Evolutionary conservation across 2,797 vertebrate species (phyloP).

Genomic region (Melanotaenia maccullochi): DNA sequence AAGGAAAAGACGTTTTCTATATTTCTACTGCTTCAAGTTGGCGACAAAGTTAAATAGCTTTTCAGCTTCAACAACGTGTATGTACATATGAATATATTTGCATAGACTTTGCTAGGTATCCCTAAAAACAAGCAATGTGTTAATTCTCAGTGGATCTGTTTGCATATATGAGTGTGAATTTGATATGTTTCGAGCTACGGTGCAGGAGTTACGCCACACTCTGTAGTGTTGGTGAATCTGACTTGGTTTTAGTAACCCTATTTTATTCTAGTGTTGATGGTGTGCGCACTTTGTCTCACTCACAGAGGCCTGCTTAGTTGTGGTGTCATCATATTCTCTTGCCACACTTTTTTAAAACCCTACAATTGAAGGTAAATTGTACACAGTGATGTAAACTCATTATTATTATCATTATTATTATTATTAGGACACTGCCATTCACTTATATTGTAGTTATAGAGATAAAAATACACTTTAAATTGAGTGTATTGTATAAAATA

Average conservation of each 20-base stretch:
- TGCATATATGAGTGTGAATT: constrained; percentile 84
- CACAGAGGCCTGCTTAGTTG: constrained; percentile 78
- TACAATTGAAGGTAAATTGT: constrained; percentile 59
- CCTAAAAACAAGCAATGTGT: constrained; percentile 86
- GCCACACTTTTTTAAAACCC: constrained; percentile 57
- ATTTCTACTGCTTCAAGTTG: constrained; percentile 81
- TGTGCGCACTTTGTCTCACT: constrained; percentile 78
- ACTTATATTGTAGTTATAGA: constrained; percentile 54
- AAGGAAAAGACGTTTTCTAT: constrained; percentile 79
- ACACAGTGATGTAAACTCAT: constrained; percentile 49
- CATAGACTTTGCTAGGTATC: constrained; percentile 87
- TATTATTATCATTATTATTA: constrained; percentile 25
- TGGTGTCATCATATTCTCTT: constrained; percentile 76
- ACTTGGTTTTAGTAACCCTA: constrained; percentile 75
- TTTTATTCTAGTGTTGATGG: constrained; percentile 80
- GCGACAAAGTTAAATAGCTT: constrained; percentile 78
- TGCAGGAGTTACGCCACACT: constrained; percentile 65
- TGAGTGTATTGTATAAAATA: constrained; percentile 36
- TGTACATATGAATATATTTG: constrained; percentile 86
- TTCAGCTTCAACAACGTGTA: constrained; percentile 76
- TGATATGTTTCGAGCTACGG: constrained; percentile 73
- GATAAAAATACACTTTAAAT: constrained; percentile 52
- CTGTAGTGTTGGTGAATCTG: constrained; percentile 61
- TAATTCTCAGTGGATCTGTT: constrained; percentile 87
- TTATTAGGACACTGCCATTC: constrained; percentile 67